Percentiles rank a stretch among this genome's conserved stretches.
phyloP scores from a whole-genome alignment of 2,888 invertebrate species.

The Timandra comae region DNA sequence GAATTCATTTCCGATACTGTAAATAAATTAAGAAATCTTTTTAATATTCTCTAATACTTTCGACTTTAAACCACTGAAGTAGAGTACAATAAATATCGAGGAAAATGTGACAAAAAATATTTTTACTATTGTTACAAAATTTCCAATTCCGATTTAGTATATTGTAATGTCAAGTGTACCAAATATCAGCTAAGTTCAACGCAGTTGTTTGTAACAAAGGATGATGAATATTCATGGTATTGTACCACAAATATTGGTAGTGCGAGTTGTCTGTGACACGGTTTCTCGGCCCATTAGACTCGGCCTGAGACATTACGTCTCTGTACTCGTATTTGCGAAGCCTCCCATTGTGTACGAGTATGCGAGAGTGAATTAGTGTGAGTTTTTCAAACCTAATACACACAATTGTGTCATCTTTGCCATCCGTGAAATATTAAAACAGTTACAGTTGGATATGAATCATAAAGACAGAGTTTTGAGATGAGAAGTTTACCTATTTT shows the following conservation, averaged over 20 bases:
- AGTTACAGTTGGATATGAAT: too few species aligned
- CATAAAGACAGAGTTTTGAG: too few species aligned
- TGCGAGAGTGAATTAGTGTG: too few species aligned
- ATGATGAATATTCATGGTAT: constrained; percentile 62
- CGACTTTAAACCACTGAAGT: too few species aligned
- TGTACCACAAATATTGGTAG: constrained; percentile 32
- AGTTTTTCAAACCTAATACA: too few species aligned
- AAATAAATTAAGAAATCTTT: too few species aligned
- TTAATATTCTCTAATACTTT: too few species aligned
- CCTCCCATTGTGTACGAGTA: too few species aligned
- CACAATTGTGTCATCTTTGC: too few species aligned
- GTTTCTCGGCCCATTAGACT: constrained; percentile 9
- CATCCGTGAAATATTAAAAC: too few species aligned
- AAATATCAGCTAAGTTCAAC: constrained; percentile 41
- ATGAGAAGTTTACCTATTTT: too few species aligned
- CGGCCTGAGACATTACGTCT: neutral
- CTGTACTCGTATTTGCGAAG: neutral
- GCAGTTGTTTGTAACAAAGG: constrained; percentile 51
- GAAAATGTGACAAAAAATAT: neutral
- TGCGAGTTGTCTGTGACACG: constrained; percentile 16
- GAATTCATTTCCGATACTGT: neutral
- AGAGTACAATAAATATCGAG: too few species aligned
- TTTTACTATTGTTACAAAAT: neutral
- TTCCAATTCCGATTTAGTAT: neutral
- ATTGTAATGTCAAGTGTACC: constrained; percentile 34